phyloP scores from a whole-genome alignment of 2,888 invertebrate species.

The Caenorhabditis sp. region DNA sequence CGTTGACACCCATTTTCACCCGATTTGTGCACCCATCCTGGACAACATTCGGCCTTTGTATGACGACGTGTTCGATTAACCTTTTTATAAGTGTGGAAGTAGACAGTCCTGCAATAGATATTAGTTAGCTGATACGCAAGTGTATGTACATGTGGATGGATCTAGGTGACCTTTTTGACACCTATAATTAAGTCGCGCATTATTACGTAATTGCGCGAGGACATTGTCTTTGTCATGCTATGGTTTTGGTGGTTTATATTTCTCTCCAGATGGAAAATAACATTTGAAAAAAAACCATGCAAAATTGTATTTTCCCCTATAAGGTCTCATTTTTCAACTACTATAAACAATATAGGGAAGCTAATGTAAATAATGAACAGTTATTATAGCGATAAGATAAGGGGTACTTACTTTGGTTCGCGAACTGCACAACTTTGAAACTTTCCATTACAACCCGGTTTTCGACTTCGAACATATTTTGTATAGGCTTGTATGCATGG shows the following conservation, averaged over 20 bases:
- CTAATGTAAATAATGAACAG: neutral
- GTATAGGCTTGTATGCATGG: constrained; percentile 74
- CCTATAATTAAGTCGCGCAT: neutral
- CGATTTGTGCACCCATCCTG: constrained; percentile 73
- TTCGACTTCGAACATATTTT: constrained; percentile 74
- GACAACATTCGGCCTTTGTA: constrained; percentile 73
- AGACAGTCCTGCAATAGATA: constrained; percentile 73
- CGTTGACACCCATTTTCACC: constrained; percentile 72
- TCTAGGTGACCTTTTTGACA: neutral
- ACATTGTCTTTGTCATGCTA: neutral
- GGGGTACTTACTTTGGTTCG: constrained; percentile 72
- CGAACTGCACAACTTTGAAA: constrained; percentile 72
- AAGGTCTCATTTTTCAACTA: neutral
- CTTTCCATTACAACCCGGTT: constrained; percentile 73
- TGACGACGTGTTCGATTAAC: constrained; percentile 72
- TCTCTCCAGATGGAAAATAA: neutral
- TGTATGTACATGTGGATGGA: too few relatives aligned
- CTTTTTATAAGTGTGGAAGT: constrained; percentile 73
- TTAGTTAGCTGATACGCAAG: too few relatives aligned
- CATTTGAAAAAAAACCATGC: neutral
- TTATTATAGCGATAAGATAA: neutral
- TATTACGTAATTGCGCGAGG: constrained; percentile 3
- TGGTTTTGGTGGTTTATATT: neutral
- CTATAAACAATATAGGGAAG: neutral
- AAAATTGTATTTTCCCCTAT: too few relatives aligned